Evolutionary conservation across 2,797 vertebrate species (phyloP).

Genomic region (Coregonus ussuriensis): DNA sequence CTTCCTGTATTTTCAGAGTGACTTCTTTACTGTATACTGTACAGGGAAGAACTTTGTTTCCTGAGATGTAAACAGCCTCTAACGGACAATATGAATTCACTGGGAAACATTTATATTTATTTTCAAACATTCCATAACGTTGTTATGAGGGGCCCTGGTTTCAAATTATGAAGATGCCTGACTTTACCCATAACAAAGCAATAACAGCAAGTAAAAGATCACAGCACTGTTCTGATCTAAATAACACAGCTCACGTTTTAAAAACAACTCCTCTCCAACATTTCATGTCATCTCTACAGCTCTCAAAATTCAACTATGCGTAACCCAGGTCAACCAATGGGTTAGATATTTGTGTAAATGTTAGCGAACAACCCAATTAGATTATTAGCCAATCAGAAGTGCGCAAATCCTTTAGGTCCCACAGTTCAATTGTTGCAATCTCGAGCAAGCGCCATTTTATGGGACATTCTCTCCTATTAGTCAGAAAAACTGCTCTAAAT

Average conservation of each 20-base stretch:
- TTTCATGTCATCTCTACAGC: conserved; percentile 11
- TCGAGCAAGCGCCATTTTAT: too few relatives aligned
- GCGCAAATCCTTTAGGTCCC: too few relatives aligned
- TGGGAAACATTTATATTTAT: not conserved
- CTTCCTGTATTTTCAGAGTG: not conserved
- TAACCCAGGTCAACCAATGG: not conserved
- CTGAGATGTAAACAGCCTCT: not conserved
- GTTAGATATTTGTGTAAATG: too few relatives aligned
- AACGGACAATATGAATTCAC: not conserved
- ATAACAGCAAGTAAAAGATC: conserved; percentile 17
- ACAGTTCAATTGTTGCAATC: too few relatives aligned
- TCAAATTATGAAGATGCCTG: not conserved
- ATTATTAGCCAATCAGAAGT: too few relatives aligned
- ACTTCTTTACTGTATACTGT: not conserved
- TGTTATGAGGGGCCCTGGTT: not conserved
- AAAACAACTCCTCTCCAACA: conserved; percentile 30
- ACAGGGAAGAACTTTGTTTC: not conserved
- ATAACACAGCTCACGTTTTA: conserved; percentile 57
- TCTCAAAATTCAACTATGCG: conserved; percentile 30
- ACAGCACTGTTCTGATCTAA: conserved; percentile 35
- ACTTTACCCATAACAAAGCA: not conserved
- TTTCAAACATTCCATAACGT: not conserved
- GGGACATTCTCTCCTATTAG: too few relatives aligned
- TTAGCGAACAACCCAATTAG: too few relatives aligned
- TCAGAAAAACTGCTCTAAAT: too few relatives aligned